A percentile compares a stretch with the other conserved stretches of the same genome.
Evolutionary conservation across 2,797 vertebrate species (phyloP).

Genomic region (Monodelphis domestica): DNA sequence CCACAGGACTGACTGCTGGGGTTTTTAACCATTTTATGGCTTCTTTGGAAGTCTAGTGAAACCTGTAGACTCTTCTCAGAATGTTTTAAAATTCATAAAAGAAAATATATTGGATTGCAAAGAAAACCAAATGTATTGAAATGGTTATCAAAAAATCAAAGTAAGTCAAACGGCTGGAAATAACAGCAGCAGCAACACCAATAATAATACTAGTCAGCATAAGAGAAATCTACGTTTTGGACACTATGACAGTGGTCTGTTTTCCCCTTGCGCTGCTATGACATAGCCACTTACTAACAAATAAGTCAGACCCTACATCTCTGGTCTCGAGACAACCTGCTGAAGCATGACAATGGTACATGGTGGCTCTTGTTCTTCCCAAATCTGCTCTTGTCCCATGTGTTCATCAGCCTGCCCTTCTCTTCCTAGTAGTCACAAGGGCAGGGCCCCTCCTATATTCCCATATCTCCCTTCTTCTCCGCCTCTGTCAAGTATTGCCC

Average conservation of each 20-base stretch:
- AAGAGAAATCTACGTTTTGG: background rate
- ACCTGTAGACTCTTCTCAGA: background rate
- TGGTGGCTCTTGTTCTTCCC: background rate
- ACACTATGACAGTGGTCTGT: background rate
- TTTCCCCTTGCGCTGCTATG: background rate
- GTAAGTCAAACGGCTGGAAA: background rate
- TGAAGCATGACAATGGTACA: background rate
- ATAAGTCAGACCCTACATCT: background rate
- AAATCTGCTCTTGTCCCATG: background rate
- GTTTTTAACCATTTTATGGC: background rate
- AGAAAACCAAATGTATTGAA: background rate
- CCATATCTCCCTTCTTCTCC: background rate
- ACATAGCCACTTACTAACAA: background rate
- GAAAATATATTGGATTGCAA: background rate
- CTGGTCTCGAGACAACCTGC: background rate
- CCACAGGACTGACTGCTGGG: background rate
- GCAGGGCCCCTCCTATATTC: background rate
- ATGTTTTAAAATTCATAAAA: background rate
- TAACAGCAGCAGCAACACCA: background rate
- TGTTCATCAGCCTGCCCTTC: background rate
- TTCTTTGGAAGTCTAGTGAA: background rate
- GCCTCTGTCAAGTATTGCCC: background rate
- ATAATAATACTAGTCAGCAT: background rate
- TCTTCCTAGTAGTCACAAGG: background rate
- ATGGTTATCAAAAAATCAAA: background rate